phyloP scores from a whole-genome alignment of 2,888 invertebrate genomes.

The Allolobophora icterica region DNA sequence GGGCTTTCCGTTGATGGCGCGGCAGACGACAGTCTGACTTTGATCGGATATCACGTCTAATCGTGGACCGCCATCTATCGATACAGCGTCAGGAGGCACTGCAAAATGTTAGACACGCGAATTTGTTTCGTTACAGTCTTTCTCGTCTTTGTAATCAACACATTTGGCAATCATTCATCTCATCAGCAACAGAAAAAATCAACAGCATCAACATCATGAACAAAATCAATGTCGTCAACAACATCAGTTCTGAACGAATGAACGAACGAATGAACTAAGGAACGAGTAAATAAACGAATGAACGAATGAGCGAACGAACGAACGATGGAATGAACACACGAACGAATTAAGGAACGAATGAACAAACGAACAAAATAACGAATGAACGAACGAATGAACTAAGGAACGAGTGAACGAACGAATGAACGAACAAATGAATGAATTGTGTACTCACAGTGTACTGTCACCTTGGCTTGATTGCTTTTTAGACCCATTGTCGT shows the following conservation, averaged over 20 bases:
- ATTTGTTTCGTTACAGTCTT: background rate
- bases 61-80: conserved; percentile 78
- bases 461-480: conserved; percentile 82
- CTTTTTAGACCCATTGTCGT: conserved; percentile 80
- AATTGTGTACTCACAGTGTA: conserved; percentile 68
- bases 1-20: conserved; percentile 89
- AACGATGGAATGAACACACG: too few species aligned
- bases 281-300: too few species aligned
- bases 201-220: background rate
- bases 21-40: conserved; percentile 87
- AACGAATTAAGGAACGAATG: background rate
- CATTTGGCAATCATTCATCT: background rate
- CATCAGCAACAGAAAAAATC: background rate
- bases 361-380: background rate
- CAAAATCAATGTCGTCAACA: background rate
- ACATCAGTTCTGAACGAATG: background rate
- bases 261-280: too few species aligned
- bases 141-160: too few species aligned
- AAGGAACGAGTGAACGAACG: too few species aligned
- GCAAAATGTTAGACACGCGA: conserved; percentile 29
- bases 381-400: too few species aligned
- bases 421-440: background rate
- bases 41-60: conserved; percentile 84
- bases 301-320: background rate
- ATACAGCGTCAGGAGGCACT: conserved; percentile 88